Base-by-base conservation (phyloP, 2,888 invertebrate genomes). In the Platerodrilus igneus region DNA sequence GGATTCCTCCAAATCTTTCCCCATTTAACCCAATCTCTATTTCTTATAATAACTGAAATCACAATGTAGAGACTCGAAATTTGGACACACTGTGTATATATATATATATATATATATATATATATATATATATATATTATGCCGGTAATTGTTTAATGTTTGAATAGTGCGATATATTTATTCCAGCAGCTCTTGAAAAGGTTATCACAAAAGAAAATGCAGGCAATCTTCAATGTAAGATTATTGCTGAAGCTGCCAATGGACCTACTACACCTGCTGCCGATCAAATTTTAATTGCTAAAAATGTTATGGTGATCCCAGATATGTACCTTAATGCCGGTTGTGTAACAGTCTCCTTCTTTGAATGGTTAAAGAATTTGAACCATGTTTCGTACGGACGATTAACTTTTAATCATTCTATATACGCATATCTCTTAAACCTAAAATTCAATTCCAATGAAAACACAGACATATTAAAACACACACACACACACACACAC, bases 311-410 rank as follows among this genome's bases (percentile, higher is more conserved):
- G 15, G 84, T 95, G 37, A 88, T 96, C 60, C 96, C 96, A 11
- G 93, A 92, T 70, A 68, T 92, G 62, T 88, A 83, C 69, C 81
- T 86, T 59, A 89, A 89, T 72, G 88, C 88, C 30, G 96, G 96
- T 59, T 96, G 96, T 80, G 96, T 97, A 27, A 96, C 95, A 25
- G 96, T 96, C 8, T 96, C 95, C 32, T 97, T 94, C 77, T 97
- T 97, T 72, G 96, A 97, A 68, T 96, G 95, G 89, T 77, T 97
- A 57, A 97, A 97, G 73, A 96, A 97, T 70, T 77, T 97, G 35
- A 96, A 95, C 71, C 96, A 97, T 66, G 96, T 97, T 8, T 93
- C 94, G 2, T 97, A 92, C 65, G 96, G 96, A 41, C 82, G 95
- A 55, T 77, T 97, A 51, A 84, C 86, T 2, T 92, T 94, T 73